These are phyloP conservation scores for Zoanthus sociatus DNA, from an alignment of 92 coral and sea anemone genomes.

Conservation along the genomic window DNA sequence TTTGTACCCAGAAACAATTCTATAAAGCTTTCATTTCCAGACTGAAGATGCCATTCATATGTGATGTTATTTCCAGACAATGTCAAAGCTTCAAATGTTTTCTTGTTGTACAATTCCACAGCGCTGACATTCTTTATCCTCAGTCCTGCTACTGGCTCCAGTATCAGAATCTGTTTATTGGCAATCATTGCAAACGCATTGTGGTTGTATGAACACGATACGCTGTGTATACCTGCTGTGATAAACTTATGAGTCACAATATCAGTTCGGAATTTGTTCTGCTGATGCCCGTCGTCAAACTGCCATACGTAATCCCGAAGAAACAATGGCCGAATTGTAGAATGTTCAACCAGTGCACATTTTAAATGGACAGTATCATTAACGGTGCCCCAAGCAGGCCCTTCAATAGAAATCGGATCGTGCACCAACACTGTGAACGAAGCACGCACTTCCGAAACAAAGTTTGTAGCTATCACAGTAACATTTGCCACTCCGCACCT, in stretches of 20 bases:
- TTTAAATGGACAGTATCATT: slow-evolving; percentile 24
- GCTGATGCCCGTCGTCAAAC: slow-evolving; percentile 74
- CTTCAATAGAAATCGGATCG: slow-evolving; percentile 54
- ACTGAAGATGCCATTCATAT: slow-evolving; percentile 68
- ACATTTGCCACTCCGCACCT: slow-evolving; percentile 66
- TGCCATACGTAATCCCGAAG: slow-evolving; percentile 62
- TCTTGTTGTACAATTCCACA: slow-evolving; percentile 66
- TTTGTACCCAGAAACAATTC: slow-evolving; percentile 54
- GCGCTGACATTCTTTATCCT: slow-evolving; percentile 71
- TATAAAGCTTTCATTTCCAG: slow-evolving; percentile 32
- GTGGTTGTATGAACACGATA: slow-evolving; percentile 56
- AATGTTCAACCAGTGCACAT: slow-evolving; percentile 49
- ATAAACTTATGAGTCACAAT: slow-evolving; percentile 65
- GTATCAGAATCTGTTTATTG: slow-evolving; percentile 56
- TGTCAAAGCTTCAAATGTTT: slow-evolving; percentile 65
- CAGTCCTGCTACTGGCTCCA: slow-evolving; percentile 76
- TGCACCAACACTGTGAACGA: slow-evolving; percentile 61
- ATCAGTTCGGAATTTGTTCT: slow-evolving; percentile 21
- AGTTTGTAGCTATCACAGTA: slow-evolving; percentile 73
- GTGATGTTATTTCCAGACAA: slow-evolving; percentile 85
- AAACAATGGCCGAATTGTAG: background rate
- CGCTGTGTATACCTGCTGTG: slow-evolving; percentile 59
- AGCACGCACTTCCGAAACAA: slow-evolving; percentile 50
- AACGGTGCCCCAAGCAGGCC: slow-evolving; percentile 56
- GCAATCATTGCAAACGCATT: slow-evolving; percentile 19